Conservation (phyloP, 2,888 invertebrate genomes). For the Spodoptera littoralis region DNA sequence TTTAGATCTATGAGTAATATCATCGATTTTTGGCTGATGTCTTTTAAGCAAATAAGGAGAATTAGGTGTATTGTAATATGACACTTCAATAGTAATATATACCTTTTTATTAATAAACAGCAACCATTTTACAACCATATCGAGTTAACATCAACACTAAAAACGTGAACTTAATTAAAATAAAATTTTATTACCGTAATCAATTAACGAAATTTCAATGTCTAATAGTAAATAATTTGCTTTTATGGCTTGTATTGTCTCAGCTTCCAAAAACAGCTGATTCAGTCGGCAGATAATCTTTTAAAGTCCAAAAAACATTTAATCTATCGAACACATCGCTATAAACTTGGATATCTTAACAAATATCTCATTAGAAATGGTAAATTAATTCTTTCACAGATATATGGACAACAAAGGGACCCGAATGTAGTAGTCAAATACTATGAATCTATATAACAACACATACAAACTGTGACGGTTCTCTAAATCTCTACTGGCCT, state of each 20-base stretch:
- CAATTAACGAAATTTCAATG: slow-evolving; percentile 36
- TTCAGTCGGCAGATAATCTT: slow-evolving; percentile 44
- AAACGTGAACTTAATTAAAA: slow-evolving; percentile 20
- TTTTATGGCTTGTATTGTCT: slow-evolving; percentile 48
- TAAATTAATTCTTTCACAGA: slow-evolving; percentile 30
- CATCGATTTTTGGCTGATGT: no score
- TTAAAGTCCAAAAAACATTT: slow-evolving; percentile 22
- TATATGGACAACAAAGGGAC: slow-evolving; percentile 26
- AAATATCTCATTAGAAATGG: slow-evolving; percentile 42
- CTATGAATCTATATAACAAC: no score
- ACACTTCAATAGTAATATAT: no score
- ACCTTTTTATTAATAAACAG: no score
- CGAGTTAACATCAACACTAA: slow-evolving; percentile 17
- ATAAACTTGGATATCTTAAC: slow-evolving; percentile 29
- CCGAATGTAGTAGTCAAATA: slow-evolving; percentile 1
- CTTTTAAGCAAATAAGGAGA: no score
- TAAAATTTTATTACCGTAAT: slow-evolving; percentile 31
- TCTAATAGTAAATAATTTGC: slow-evolving; percentile 22
- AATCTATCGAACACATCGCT: slow-evolving; percentile 36
- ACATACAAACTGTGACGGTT: no score
- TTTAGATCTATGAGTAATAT: no score
- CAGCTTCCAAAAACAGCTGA: slow-evolving; percentile 22
- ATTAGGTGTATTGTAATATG: no score
- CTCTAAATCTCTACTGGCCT: no score
- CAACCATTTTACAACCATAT: no score